phyloP scores from a whole-genome alignment of 2,888 invertebrate species.

The Microctonus hyperodae region DNA sequence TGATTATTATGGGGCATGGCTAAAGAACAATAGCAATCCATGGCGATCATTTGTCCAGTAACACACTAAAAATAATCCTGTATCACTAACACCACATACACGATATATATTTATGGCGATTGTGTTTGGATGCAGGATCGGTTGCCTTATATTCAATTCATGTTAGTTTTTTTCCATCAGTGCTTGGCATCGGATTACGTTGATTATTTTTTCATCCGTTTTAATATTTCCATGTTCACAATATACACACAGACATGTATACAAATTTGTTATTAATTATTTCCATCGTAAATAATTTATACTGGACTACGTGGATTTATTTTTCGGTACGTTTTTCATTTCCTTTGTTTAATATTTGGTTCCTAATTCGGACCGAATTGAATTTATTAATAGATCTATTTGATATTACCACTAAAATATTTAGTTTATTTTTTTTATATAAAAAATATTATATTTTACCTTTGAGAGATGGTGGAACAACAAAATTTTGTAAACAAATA shows the following conservation, averaged over 20 bases:
- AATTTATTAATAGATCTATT: no score
- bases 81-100: background rate
- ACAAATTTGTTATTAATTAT: no score
- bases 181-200: slow-evolving; percentile 51
- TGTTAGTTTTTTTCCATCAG: slow-evolving; percentile 52
- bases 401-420: no score
- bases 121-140: background rate
- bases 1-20: slow-evolving; percentile 14
- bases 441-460: background rate
- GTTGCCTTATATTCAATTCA: slow-evolving; percentile 32
- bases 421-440: slow-evolving; percentile 15
- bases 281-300: no score
- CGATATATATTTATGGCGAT: background rate
- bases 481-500: background rate
- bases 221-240: background rate
- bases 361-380: no score
- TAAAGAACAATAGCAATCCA: slow-evolving; percentile 20
- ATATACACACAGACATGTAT: no score
- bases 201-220: slow-evolving; percentile 38
- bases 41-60: background rate
- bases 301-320: background rate
- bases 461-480: background rate
- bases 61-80: slow-evolving; percentile 12
- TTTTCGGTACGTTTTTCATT: slow-evolving; percentile 22
- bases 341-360: background rate